Evolutionary conservation across 2,888 invertebrate genomes (phyloP).

Genomic region (Rhagophthalmus giganteus): DNA sequence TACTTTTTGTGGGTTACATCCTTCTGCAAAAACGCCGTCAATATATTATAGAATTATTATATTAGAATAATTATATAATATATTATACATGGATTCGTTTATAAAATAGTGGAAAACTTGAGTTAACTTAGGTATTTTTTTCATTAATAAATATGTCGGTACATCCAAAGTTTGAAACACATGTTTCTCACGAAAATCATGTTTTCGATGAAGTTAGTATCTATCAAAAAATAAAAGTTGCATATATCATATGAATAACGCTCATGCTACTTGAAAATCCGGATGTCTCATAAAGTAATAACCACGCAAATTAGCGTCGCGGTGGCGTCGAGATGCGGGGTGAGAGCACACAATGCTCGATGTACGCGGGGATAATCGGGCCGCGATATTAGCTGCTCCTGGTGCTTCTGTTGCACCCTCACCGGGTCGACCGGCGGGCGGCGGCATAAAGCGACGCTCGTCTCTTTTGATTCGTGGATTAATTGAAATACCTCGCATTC

Average conservation of each 20-base stretch:
- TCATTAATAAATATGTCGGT: too few species aligned
- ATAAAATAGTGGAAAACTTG: too few species aligned
- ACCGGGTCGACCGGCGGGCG: slow-evolving; percentile 36
- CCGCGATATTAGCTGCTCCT: slow-evolving; percentile 40
- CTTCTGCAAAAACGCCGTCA: too few species aligned
- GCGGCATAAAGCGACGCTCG: slow-evolving; percentile 51
- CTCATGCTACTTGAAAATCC: too few species aligned
- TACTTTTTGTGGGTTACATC: too few species aligned
- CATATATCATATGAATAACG: slow-evolving; percentile 3
- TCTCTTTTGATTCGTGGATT: slow-evolving; percentile 57
- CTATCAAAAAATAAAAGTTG: slow-evolving; percentile 1
- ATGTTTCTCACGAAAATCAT: neutral
- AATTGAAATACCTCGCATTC: slow-evolving; percentile 58
- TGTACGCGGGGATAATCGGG: slow-evolving; percentile 40
- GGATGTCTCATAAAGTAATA: slow-evolving; percentile 34
- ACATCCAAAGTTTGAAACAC: too few species aligned
- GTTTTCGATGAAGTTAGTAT: neutral
- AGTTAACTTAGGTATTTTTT: too few species aligned
- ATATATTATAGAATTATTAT: too few species aligned
- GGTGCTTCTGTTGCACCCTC: slow-evolving; percentile 38
- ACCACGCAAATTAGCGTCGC: slow-evolving; percentile 40
- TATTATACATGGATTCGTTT: too few species aligned
- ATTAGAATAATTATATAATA: too few species aligned
- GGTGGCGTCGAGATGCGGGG: slow-evolving; percentile 31
- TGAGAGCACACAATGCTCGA: slow-evolving; percentile 35